Percentiles rank a stretch among this genome's conserved stretches.
Evolutionary conservation across 2,797 vertebrate species (phyloP).

Genomic region (Arnoldichthys spilopterus): DNA sequence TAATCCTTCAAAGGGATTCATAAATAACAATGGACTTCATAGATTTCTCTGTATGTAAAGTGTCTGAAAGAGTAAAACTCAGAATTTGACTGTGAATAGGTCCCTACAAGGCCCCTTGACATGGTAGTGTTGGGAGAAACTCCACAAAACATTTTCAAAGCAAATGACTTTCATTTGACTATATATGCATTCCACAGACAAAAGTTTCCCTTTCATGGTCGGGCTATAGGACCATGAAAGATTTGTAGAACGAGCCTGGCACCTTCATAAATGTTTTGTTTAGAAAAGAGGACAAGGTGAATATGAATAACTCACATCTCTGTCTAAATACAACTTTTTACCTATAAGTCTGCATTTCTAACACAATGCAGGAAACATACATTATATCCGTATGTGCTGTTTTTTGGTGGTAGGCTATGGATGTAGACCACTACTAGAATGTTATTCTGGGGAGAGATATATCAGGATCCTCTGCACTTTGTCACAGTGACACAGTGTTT

Average conservation of each 20-base stretch:
- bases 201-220: neutral
- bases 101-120: too few relatives aligned
- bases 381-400: neutral
- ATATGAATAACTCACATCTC: neutral
- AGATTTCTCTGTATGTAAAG: neutral
- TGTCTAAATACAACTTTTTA: slow-evolving; percentile 1
- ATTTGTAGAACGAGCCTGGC: neutral
- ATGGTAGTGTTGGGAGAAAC: neutral
- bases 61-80: neutral
- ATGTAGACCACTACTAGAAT: neutral
- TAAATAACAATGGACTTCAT: neutral
- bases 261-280: neutral
- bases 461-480: slow-evolving; percentile 52
- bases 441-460: neutral
- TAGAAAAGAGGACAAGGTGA: neutral
- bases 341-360: neutral
- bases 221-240: neutral
- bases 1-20: neutral
- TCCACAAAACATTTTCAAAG: too few relatives aligned
- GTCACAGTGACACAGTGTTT: slow-evolving; percentile 62
- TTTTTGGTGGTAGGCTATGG: neutral
- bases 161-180: neutral
- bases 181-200: neutral
- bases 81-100: neutral
- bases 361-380: neutral